Conservation (phyloP, 2,888 invertebrate genomes). For the Leucophenga maculata region DNA sequence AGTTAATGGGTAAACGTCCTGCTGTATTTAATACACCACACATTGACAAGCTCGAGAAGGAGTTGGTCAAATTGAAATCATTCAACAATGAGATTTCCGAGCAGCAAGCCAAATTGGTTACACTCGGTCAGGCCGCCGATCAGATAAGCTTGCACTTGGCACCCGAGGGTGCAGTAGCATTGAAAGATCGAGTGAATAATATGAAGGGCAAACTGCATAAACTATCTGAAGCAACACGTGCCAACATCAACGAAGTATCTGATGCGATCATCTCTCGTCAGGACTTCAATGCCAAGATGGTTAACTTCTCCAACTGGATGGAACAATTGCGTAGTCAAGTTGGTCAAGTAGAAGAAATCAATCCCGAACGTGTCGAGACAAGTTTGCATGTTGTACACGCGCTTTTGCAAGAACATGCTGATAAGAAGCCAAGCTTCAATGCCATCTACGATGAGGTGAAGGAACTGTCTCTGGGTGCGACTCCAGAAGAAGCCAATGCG, state of each 20-base stretch:
- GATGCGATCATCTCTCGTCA: constrained; percentile 87
- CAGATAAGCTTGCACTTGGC: constrained; percentile 83
- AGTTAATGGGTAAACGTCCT: constrained; percentile 75
- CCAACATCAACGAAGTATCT: constrained; percentile 84
- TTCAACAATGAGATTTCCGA: constrained; percentile 89
- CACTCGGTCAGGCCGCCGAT: constrained; percentile 85
- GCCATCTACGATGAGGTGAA: constrained; percentile 88
- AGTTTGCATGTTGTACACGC: constrained; percentile 85
- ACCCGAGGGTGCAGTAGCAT: constrained; percentile 81
- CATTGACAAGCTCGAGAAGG: constrained; percentile 83
- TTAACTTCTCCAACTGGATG: constrained; percentile 87
- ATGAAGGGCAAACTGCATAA: constrained; percentile 83
- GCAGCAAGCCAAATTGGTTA: constrained; percentile 87
- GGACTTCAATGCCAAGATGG: constrained; percentile 86
- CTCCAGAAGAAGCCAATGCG: constrained; percentile 82
- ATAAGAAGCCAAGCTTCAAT: constrained; percentile 84
- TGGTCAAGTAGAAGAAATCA: constrained; percentile 85
- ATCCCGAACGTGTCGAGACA: constrained; percentile 85
- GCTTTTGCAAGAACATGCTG: constrained; percentile 87
- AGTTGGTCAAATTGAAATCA: constrained; percentile 83
- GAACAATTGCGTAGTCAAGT: constrained; percentile 81
- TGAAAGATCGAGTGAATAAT: constrained; percentile 82
- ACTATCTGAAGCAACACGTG: constrained; percentile 83
- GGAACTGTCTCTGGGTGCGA: constrained; percentile 77
- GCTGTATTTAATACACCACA: constrained; percentile 80